A percentile compares a stretch with the other conserved stretches of the same genome.
Evolutionary conservation across 2,888 invertebrate species (phyloP).

Genomic region (Papilio elwesi): DNA sequence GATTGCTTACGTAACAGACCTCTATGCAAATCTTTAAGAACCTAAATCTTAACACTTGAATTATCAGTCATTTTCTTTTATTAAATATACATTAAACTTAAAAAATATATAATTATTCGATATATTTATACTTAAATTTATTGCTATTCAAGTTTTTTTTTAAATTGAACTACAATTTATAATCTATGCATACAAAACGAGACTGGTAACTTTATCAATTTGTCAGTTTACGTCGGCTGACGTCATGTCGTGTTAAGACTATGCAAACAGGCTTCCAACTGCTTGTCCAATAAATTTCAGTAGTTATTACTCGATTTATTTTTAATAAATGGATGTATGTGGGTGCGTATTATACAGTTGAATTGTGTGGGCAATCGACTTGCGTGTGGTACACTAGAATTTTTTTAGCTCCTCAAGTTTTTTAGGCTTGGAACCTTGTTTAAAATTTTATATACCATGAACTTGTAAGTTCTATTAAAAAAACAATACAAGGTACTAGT

Average conservation of each 20-base stretch:
- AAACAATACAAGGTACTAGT: too few relatives aligned
- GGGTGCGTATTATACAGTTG: not conserved
- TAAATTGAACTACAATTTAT: not conserved
- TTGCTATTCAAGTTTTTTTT: not conserved
- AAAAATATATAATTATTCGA: too few relatives aligned
- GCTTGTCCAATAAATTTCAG: not conserved
- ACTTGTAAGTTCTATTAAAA: too few relatives aligned
- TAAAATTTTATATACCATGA: too few relatives aligned
- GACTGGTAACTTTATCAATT: conserved; percentile 10
- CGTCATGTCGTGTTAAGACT: conserved; percentile 4
- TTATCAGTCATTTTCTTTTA: not conserved
- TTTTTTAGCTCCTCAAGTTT: too few relatives aligned
- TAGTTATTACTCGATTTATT: not conserved
- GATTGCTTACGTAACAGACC: too few relatives aligned
- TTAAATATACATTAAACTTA: too few relatives aligned
- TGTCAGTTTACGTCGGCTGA: not conserved
- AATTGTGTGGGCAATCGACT: not conserved
- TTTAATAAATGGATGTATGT: not conserved
- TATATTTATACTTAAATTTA: too few relatives aligned
- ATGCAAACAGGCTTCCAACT: conserved; percentile 7
- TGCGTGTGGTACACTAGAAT: too few relatives aligned
- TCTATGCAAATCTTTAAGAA: too few relatives aligned
- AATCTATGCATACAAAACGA: not conserved
- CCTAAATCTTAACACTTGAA: too few relatives aligned
- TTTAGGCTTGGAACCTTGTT: too few relatives aligned